These are phyloP conservation scores for Gobiocypris rarus DNA, from an alignment of 2,113 vertebrate genomes.

Conservation along the genomic window DNA sequence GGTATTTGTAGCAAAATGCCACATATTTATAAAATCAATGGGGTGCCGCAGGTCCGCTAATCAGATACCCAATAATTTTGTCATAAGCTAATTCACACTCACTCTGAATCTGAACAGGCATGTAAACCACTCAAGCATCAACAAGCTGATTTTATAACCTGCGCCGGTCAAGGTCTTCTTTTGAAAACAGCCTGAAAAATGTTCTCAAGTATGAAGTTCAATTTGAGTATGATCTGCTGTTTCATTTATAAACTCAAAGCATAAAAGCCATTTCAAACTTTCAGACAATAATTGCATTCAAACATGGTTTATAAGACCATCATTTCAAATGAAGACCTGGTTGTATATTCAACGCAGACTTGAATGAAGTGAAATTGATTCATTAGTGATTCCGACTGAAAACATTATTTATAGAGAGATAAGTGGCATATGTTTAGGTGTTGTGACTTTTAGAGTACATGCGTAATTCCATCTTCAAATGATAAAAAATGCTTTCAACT, in stretches of 20 bases:
- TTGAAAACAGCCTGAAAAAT: not conserved
- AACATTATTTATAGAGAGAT: not conserved
- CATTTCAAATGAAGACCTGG: no score
- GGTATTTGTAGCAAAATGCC: conserved; percentile 37
- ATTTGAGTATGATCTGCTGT: not conserved
- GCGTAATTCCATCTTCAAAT: not conserved
- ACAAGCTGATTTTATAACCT: conserved; percentile 52
- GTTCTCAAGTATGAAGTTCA: not conserved
- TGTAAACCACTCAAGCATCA: conserved; percentile 46
- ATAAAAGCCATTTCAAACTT: not conserved
- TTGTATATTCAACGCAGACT: not conserved
- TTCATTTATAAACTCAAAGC: not conserved
- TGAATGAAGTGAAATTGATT: not conserved
- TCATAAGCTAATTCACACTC: conserved; percentile 49
- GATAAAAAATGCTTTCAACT: not conserved
- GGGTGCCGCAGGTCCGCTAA: conserved; percentile 34
- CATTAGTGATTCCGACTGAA: no score
- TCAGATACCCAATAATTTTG: conserved; percentile 28
- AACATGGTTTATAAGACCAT: no score
- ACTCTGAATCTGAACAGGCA: conserved; percentile 27
- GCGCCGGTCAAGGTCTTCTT: conserved; percentile 27
- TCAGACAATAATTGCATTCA: no score
- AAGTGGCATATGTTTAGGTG: not conserved
- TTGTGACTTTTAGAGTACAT: not conserved
- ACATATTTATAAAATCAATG: conserved; percentile 49